Evolutionary conservation across 2,888 invertebrate species (phyloP).

Genomic region (Graphium colonna): DNA sequence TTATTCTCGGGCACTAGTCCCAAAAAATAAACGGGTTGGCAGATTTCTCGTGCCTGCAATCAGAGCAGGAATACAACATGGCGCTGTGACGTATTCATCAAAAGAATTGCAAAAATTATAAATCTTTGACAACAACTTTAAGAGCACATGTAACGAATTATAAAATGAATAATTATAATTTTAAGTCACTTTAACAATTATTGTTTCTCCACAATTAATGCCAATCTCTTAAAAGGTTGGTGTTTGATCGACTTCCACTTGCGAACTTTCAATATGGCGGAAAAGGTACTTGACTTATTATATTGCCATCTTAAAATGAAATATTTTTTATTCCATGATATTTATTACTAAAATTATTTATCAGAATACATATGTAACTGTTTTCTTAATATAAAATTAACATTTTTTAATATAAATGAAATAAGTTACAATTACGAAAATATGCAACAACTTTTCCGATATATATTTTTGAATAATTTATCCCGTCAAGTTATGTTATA

Average conservation of each 20-base stretch:
- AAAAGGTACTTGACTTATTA: conserved; percentile 54
- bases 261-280: conserved; percentile 76
- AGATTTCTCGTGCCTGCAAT: conserved; percentile 80
- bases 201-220: conserved; percentile 50
- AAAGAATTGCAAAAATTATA: conserved; percentile 68
- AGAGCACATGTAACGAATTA: conserved; percentile 1
- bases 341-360: conserved; percentile 14
- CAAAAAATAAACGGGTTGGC: conserved; percentile 79
- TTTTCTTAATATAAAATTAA: too few species aligned
- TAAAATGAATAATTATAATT: conserved; percentile 56
- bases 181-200: conserved; percentile 45
- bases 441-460: too few species aligned
- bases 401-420: conserved; percentile 4
- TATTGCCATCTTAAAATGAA: conserved; percentile 43
- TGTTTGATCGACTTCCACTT: conserved; percentile 74
- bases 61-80: conserved; percentile 81
- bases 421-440: conserved; percentile 17
- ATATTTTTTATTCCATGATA: conserved; percentile 1
- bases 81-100: conserved; percentile 78
- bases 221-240: conserved; percentile 68
- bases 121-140: conserved; percentile 33
- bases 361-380: not conserved
- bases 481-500: too few species aligned
- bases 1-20: conserved; percentile 75
- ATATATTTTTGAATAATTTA: too few species aligned